Conservation (phyloP, 1,140 invertebrate genomes). For the Lepidurus couesii region DNA sequence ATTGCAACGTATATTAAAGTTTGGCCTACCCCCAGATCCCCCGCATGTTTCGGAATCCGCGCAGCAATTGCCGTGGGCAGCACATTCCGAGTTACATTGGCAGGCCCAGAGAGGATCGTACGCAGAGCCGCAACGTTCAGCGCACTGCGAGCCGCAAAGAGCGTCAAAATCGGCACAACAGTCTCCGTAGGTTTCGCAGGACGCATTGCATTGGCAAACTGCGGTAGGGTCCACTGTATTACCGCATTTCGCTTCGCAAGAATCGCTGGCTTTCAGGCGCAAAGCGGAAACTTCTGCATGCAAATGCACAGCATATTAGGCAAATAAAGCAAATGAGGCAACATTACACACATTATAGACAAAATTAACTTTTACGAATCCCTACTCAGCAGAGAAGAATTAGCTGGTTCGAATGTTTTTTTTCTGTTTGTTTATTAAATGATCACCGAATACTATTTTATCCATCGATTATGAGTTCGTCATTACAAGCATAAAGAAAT, state of each 20-base stretch:
- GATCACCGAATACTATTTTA: too few species aligned
- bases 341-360: too few species aligned
- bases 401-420: too few species aligned
- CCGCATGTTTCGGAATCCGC: conserved; percentile 29
- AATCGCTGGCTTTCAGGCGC: not conserved
- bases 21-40: conserved; percentile 27
- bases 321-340: not conserved
- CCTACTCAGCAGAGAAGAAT: too few species aligned
- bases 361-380: too few species aligned
- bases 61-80: conserved; percentile 32
- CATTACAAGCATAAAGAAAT: too few species aligned
- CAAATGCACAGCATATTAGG: not conserved
- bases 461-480: too few species aligned
- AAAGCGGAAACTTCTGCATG: not conserved
- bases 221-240: not conserved
- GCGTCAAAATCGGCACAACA: conserved; percentile 32
- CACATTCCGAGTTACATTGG: conserved; percentile 34
- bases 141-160: conserved; percentile 28
- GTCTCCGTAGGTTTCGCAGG: conserved; percentile 31
- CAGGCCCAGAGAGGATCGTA: conserved; percentile 31
- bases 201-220: conserved; percentile 33
- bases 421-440: too few species aligned
- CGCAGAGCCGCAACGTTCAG: conserved; percentile 28
- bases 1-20: not conserved
- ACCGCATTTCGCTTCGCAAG: conserved; percentile 32